These are phyloP conservation scores for Mystacides longicornis DNA, from an alignment of 2,888 invertebrate species.

Conservation along the genomic window DNA sequence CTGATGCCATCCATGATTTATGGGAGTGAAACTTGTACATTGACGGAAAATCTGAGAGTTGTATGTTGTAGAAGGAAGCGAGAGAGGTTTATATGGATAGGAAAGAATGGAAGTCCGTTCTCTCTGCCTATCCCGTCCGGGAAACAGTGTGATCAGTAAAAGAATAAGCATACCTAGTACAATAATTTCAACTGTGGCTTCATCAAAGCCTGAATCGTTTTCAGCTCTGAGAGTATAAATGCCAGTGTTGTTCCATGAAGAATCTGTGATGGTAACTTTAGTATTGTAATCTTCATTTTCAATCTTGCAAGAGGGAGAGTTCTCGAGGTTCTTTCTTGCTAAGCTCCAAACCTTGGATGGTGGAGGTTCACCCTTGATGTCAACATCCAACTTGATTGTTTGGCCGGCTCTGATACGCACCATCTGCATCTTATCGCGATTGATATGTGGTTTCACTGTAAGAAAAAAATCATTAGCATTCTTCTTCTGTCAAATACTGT, in stretches of 20 bases:
- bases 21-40: no score
- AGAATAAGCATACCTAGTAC: slow-evolving; percentile 53
- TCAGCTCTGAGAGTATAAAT: slow-evolving; percentile 86
- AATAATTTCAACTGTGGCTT: slow-evolving; percentile 87
- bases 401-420: slow-evolving; percentile 87
- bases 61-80: no score
- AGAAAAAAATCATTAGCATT: slow-evolving; percentile 18
- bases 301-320: slow-evolving; percentile 61
- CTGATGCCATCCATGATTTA: no score
- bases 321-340: slow-evolving; percentile 56
- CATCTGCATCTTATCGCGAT: slow-evolving; percentile 85
- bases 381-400: slow-evolving; percentile 84
- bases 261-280: slow-evolving; percentile 71
- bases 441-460: slow-evolving; percentile 89
- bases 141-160: neutral
- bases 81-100: no score
- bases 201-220: slow-evolving; percentile 89
- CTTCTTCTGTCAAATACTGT: neutral
- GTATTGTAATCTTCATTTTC: slow-evolving; percentile 91
- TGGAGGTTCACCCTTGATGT: slow-evolving; percentile 94
- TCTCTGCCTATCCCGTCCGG: no score
- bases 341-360: slow-evolving; percentile 83
- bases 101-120: no score
- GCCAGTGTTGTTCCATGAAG: slow-evolving; percentile 80
- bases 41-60: no score